These are phyloP conservation scores for Anoplius nigerrimus DNA, from an alignment of 2,888 invertebrate genomes.

Conservation along the genomic window DNA sequence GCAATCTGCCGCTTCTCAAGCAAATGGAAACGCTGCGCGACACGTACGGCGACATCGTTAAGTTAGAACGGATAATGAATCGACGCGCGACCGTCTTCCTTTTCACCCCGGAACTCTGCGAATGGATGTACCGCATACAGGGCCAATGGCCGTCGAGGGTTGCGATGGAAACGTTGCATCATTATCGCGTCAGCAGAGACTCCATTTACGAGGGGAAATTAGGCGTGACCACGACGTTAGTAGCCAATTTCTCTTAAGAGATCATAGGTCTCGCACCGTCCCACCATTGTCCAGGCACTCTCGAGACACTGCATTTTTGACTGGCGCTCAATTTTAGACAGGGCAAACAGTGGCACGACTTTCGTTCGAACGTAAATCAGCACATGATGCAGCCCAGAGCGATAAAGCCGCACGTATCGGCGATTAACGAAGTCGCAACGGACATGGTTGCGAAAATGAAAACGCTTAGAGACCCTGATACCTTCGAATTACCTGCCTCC, in stretches of 20 bases:
- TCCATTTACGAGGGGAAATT: conserved; percentile 69
- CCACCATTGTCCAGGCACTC: too few species aligned
- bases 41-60: conserved; percentile 74
- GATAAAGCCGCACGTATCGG: conserved; percentile 85
- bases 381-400: conserved; percentile 87
- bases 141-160: conserved; percentile 75
- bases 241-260: neutral
- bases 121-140: conserved; percentile 74
- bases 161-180: conserved; percentile 68
- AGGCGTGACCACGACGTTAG: conserved; percentile 45
- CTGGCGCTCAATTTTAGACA: conserved; percentile 78
- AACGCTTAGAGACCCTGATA: conserved; percentile 73
- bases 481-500: conserved; percentile 81
- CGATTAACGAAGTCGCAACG: conserved; percentile 84
- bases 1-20: conserved; percentile 30
- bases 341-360: conserved; percentile 90
- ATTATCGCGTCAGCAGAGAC: conserved; percentile 72
- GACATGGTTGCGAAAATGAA: conserved; percentile 83
- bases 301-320: too few species aligned
- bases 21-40: conserved; percentile 55
- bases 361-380: conserved; percentile 90
- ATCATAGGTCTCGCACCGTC: neutral
- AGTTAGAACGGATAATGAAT: conserved; percentile 70
- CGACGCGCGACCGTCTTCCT: conserved; percentile 57
- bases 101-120: conserved; percentile 59